phyloP scores from a whole-genome alignment of 1,140 invertebrate genomes.

The Drosophila nasuta region DNA sequence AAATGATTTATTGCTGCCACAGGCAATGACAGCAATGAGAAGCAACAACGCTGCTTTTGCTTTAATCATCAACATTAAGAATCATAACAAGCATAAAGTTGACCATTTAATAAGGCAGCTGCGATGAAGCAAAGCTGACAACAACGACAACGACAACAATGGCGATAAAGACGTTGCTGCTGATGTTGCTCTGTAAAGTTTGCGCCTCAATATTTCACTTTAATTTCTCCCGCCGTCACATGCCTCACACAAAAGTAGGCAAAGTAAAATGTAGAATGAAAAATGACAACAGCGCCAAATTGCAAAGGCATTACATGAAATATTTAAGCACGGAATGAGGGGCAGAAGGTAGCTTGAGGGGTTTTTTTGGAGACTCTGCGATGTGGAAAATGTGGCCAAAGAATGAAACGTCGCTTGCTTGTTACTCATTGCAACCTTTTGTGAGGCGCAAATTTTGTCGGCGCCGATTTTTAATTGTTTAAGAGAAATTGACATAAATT shows the following conservation, averaged over 20 bases:
- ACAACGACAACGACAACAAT: slow-evolving; percentile 20
- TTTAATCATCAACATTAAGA: slow-evolving; percentile 20
- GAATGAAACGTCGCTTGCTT: slow-evolving; percentile 13
- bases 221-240: slow-evolving; percentile 48
- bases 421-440: slow-evolving; percentile 30
- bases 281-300: slow-evolving; percentile 72
- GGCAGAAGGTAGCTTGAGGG: too few species aligned
- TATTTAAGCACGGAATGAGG: slow-evolving; percentile 47
- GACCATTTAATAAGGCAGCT: slow-evolving; percentile 32
- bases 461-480: slow-evolving; percentile 51
- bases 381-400: slow-evolving; percentile 7
- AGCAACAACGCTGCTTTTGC: neutral
- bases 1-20: slow-evolving; percentile 4
- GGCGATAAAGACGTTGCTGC: slow-evolving; percentile 21
- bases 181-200: neutral
- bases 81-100: slow-evolving; percentile 20
- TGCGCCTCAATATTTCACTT: slow-evolving; percentile 68
- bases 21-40: neutral
- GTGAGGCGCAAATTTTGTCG: neutral
- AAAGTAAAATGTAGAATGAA: slow-evolving; percentile 63
- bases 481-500: slow-evolving; percentile 57
- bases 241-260: slow-evolving; percentile 19
- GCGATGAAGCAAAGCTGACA: slow-evolving; percentile 12
- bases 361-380: neutral
- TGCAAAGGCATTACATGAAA: slow-evolving; percentile 77